Evolutionary conservation across 1,140 invertebrate species (phyloP), one percentile per base, ranked within the genome.

Genomic region (Tribolium castaneum): DNA sequence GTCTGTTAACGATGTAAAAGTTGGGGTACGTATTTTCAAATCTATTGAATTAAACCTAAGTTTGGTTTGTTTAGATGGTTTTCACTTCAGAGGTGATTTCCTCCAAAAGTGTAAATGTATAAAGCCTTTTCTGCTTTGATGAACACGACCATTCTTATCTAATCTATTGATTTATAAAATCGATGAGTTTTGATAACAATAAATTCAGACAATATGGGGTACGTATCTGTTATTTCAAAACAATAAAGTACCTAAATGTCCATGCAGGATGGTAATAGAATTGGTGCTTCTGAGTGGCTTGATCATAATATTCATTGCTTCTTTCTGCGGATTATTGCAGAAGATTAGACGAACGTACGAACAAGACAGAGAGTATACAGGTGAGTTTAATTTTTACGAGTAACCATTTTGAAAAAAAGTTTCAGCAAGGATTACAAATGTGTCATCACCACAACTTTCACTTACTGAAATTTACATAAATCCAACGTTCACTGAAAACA

Each of bases 401-500:
- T 56, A 6, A 9, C 3, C 2, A 45, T 0, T 5, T 45, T 9
- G n/a, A 10, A 0, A 45, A 45, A 25, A 5, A 2, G 0, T 30
- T 59, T 59, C 10, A 66, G 59, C 10, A 66, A 66, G 59, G 12
- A 30, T 66, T 3, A 66, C 59, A 12, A 66, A 35, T 35, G 30
- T 35, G 2, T 66, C 59, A 10, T 66, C 59, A 35, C 59, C 25
- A 13, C 39, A 10, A 10, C 39, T 52, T 34, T 30, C 71, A 12
- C 34, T 52, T 0, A 73, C 71, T 14, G 71, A 73, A 73, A 52
- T 73, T 35, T 73, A 73, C 22, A 73, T 73, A 52, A 73, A 73
- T 73, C 71, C 71, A 7, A n/a, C 49, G 6, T 73, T 25, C 22
- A 73, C 52, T 72, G 39, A 72, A 50, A 51, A 16, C 45, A 50